Evolutionary conservation across 2,797 vertebrate genomes (phyloP).

Genomic region (Holocentrus rufus): DNA sequence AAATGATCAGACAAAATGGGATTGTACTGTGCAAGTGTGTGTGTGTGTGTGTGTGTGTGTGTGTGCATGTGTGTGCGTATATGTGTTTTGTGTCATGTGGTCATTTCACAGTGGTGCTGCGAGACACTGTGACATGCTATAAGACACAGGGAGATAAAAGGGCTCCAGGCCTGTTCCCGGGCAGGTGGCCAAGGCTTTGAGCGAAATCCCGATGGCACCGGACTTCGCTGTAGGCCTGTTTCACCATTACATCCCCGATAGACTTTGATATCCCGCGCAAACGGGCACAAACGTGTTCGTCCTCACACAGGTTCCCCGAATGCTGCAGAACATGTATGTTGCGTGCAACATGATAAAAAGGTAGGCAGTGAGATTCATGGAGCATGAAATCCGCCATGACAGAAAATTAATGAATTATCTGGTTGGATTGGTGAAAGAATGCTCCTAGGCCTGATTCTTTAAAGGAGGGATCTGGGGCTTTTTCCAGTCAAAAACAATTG

Average conservation of each 20-base stretch:
- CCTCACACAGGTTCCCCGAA: conserved; percentile 10
- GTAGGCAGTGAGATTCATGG: neutral
- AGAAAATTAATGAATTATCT: conserved; percentile 32
- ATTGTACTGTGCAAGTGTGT: no score
- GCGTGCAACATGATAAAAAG: conserved; percentile 24
- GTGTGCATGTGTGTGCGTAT: neutral
- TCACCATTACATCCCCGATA: conserved; percentile 40
- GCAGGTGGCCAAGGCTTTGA: conserved; percentile 46
- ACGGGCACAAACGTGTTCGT: conserved; percentile 26
- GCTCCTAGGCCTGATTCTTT: conserved; percentile 4
- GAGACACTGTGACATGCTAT: conserved; percentile 49
- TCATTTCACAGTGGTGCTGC: conserved; percentile 5
- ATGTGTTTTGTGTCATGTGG: neutral
- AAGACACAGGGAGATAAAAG: conserved; percentile 61
- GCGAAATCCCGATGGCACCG: conserved; percentile 51
- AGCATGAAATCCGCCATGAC: conserved; percentile 32
- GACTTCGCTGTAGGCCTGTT: conserved; percentile 39
- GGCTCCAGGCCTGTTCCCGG: conserved; percentile 47
- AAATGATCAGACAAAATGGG: no score
- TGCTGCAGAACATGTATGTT: conserved; percentile 19
- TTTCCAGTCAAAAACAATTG: no score
- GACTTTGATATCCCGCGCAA: conserved; percentile 40
- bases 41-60: neutral
- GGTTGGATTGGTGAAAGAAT: conserved; percentile 15
- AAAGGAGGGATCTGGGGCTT: no score